Evolutionary conservation across 1,140 invertebrate species (phyloP), one percentile per base, ranked within the genome.

Genomic region (Aphidius gifuensis): DNA sequence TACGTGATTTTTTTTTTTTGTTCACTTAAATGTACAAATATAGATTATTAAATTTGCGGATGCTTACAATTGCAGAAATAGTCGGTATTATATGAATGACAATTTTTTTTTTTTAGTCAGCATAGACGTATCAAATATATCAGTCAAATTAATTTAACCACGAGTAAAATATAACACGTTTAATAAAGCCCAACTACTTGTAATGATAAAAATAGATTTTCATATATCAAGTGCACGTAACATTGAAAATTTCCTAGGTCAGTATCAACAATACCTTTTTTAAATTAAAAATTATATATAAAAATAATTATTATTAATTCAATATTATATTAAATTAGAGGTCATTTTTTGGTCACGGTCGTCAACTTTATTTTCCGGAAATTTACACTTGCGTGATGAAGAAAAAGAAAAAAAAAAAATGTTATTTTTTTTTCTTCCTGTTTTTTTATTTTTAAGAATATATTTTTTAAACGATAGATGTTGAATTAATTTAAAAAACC

Each of bases 31-130:
- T 32, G 23, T 32, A 32, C 16, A 16, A 16, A 16, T 16, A 16
- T 16, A 16, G 16, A 16, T 32, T 42, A 56, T 16, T 16, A 56
- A 56, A 45, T 56, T 40, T 56, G 57, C 57, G 57, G 57, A 58
- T 58, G 57, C 57, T 6, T 58, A 46, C 57, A 58, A 58, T 58
- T 58, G 57, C 23, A 48, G 45, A 38, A 58, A 58, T 58, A 45
- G 57, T 32, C 45, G 4, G 16, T 16, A 16, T 16, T 32, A 46
- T 58, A n/a, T 56, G 9, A 21, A 45, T 39, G 39, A 32, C 16
- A 40, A 54, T 56, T 38, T 23, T 32, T 45, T 45, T 56, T 45
- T 45, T 43, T 43, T 56, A 0, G 16, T 16, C 16, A 16, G 16
- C 16, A 43, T 38, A 56, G 42, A 45, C 32, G 45, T 43, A 56